Conservation (phyloP, 2,888 invertebrate species). For the Noctua comes region DNA sequence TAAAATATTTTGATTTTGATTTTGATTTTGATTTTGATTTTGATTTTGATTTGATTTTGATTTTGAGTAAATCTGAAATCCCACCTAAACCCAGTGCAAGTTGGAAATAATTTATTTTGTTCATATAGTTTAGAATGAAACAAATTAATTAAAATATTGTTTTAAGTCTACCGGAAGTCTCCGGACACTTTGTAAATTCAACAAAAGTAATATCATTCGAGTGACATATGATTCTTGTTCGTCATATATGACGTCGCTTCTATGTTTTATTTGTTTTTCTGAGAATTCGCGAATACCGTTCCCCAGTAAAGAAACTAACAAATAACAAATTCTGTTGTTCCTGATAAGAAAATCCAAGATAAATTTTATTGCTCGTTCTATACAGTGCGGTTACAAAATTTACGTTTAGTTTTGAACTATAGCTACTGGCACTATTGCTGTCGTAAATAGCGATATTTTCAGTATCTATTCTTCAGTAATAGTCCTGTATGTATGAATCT, state of each 20-base stretch:
- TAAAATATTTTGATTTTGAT: no score
- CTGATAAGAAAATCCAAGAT: slow-evolving; percentile 63
- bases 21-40: no score
- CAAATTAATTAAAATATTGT: slow-evolving; percentile 5
- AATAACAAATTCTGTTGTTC: slow-evolving; percentile 43
- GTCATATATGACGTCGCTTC: slow-evolving; percentile 10
- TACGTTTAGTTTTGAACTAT: neutral
- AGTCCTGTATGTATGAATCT: no score
- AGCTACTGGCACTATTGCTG: neutral
- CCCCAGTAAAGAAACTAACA: slow-evolving; percentile 46
- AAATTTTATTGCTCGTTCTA: slow-evolving; percentile 51
- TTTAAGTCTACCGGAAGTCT: neutral
- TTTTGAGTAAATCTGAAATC: neutral
- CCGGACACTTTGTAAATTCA: slow-evolving; percentile 16
- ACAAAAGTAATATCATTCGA: slow-evolving; percentile 15
- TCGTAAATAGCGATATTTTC: neutral
- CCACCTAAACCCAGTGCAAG: neutral
- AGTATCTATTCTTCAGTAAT: neutral
- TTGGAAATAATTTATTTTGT: no score
- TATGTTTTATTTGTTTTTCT: slow-evolving; percentile 23
- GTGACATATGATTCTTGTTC: slow-evolving; percentile 19
- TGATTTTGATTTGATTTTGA: no score
- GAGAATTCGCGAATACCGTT: slow-evolving; percentile 37
- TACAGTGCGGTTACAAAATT: slow-evolving; percentile 10
- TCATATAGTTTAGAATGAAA: no score